Evolutionary conservation across 2,888 invertebrate genomes (phyloP).

Genomic region (Podotricha telesiphe): DNA sequence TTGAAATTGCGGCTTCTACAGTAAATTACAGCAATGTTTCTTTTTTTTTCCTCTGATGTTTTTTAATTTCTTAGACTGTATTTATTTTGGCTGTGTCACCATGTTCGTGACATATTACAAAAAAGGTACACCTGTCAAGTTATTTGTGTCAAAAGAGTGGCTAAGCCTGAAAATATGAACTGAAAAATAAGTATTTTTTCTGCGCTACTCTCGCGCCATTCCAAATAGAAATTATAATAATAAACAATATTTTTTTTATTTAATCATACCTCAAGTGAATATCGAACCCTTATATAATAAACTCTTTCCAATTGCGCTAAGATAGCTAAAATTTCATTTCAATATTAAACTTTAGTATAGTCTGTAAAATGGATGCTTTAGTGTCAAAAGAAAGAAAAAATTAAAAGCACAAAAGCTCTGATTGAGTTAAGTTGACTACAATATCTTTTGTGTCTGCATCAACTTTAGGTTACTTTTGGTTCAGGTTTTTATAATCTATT

Average conservation of each 20-base stretch:
- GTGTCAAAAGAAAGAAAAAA: neutral
- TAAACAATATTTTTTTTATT: neutral
- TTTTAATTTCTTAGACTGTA: constrained; percentile 8
- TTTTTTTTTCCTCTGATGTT: neutral
- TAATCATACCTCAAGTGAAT: neutral
- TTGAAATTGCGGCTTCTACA: constrained; percentile 17
- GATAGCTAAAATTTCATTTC: neutral
- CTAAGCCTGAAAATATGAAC: too few relatives aligned
- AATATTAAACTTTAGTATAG: neutral
- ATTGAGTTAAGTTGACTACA: constrained; percentile 2
- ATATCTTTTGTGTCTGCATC: constrained; percentile 2
- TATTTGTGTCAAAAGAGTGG: neutral
- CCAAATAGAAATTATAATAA: too few relatives aligned
- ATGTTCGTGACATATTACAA: neutral
- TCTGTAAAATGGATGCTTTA: neutral
- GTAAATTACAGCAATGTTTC: constrained; percentile 7
- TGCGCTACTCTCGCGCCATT: too few relatives aligned
- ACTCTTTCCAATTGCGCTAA: neutral
- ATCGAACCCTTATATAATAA: neutral
- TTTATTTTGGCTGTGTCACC: constrained; percentile 1
- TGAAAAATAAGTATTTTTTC: too few relatives aligned
- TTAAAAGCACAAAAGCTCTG: neutral
- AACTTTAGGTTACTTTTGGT: neutral
- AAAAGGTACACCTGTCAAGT: neutral
- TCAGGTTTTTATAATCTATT: neutral